These are phyloP conservation scores for Caenorhabditis remanei DNA, from an alignment of 1,140 invertebrate genomes.

Conservation along the genomic window DNA sequence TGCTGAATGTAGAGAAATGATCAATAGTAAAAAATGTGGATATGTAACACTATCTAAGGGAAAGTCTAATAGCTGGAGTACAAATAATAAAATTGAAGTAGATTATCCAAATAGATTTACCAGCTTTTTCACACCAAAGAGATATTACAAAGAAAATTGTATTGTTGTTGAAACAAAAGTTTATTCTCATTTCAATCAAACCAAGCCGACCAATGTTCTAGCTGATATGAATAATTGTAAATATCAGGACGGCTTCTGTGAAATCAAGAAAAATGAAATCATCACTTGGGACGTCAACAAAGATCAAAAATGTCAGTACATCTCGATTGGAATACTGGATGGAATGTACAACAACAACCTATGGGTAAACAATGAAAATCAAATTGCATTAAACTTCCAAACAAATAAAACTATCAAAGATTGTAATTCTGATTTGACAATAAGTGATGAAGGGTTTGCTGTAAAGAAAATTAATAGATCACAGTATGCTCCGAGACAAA, in stretches of 20 bases:
- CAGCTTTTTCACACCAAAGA: conserved; percentile 64
- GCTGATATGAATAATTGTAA: conserved; percentile 63
- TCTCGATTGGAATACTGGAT: conserved; percentile 48
- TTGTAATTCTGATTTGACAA: conserved; percentile 59
- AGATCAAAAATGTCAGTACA: conserved; percentile 59
- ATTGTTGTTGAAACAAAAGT: conserved; percentile 65
- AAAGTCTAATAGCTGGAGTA: conserved; percentile 60
- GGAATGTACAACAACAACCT: conserved; percentile 41
- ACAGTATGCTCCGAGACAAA: conserved; percentile 11
- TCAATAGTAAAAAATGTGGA: conserved; percentile 62
- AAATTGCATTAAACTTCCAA: conserved; percentile 39
- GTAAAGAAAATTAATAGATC: conserved; percentile 52
- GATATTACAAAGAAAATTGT: conserved; percentile 66
- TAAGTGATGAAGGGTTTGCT: conserved; percentile 66
- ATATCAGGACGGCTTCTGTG: conserved; percentile 63
- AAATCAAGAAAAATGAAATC: conserved; percentile 66
- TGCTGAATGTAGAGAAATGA: conserved; percentile 57
- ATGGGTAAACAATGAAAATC: conserved; percentile 51
- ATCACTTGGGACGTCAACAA: conserved; percentile 65
- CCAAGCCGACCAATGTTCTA: conserved; percentile 56
- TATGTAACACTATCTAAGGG: conserved; percentile 47
- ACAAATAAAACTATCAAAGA: conserved; percentile 50
- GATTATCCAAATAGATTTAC: conserved; percentile 67
- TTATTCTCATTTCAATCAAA: conserved; percentile 64
- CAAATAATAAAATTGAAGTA: conserved; percentile 61